Conservation (phyloP, 2,888 invertebrate species). For the Agrochola lychnidis region DNA sequence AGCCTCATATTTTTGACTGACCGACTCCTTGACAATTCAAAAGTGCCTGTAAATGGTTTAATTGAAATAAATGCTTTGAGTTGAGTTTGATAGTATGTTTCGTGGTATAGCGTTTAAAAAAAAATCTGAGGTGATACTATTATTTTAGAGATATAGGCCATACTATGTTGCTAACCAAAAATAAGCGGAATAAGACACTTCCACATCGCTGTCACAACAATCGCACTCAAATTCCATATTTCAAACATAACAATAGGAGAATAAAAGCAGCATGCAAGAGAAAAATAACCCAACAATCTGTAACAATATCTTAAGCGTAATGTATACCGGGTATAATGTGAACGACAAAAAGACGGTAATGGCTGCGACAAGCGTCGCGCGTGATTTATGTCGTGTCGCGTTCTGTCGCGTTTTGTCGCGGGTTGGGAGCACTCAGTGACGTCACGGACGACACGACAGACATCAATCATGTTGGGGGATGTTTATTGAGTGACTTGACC, state of each 20-base stretch:
- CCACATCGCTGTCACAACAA: conserved; percentile 41
- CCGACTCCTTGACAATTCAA: no score
- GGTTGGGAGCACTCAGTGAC: conserved; percentile 45
- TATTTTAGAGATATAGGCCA: background rate
- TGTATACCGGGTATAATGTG: conserved; percentile 69
- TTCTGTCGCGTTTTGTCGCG: conserved; percentile 55
- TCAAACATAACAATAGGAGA: conserved; percentile 59
- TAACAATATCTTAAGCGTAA: conserved; percentile 76
- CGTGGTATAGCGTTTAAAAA: background rate
- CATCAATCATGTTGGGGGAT: conserved; percentile 47
- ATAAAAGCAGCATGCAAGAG: conserved; percentile 62
- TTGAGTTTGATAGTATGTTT: background rate
- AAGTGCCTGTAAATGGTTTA: no score
- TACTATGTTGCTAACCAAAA: background rate
- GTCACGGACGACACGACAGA: conserved; percentile 47
- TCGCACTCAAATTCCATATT: conserved; percentile 56
- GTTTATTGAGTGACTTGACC: conserved; percentile 55
- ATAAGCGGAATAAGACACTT: conserved; percentile 16
- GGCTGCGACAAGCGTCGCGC: conserved; percentile 72
- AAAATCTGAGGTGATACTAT: background rate
- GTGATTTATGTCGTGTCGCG: conserved; percentile 69
- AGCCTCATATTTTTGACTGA: no score
- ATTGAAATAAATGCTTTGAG: no score
- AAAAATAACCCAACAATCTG: conserved; percentile 72
- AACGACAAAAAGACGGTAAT: conserved; percentile 77